Evolutionary conservation across 2,888 invertebrate genomes (phyloP).

Genomic region (Luperina nickerlii): DNA sequence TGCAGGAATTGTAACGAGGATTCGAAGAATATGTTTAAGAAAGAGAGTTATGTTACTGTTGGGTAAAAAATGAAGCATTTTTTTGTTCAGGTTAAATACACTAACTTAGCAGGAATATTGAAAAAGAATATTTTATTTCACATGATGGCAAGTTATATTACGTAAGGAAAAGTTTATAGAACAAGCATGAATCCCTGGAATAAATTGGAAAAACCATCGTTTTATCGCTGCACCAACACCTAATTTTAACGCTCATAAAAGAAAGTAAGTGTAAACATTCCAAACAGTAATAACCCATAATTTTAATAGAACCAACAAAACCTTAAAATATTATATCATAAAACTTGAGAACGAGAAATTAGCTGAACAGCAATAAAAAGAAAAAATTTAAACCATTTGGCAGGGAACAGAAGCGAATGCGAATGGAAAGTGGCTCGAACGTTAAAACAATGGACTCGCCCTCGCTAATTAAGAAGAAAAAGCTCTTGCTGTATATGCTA

Average conservation of each 20-base stretch:
- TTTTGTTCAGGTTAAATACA: not conserved
- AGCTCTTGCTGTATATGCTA: constrained; percentile 65
- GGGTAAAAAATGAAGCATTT: not conserved
- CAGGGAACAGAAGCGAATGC: constrained; percentile 71
- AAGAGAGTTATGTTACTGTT: not conserved
- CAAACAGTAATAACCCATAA: constrained; percentile 40
- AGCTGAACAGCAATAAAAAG: constrained; percentile 62
- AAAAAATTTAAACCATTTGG: constrained; percentile 76
- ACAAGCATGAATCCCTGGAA: not conserved
- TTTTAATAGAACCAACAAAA: constrained; percentile 47
- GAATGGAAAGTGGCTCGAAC: constrained; percentile 70
- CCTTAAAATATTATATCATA: constrained; percentile 55
- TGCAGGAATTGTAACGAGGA: constrained; percentile 35
- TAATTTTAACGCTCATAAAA: constrained; percentile 32
- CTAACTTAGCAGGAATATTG: not conserved
- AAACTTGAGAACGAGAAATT: constrained; percentile 63
- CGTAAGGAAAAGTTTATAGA: not conserved
- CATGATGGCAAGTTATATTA: not conserved
- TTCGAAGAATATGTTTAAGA: constrained; percentile 43
- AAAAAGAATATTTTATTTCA: not conserved
- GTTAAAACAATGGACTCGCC: constrained; percentile 78
- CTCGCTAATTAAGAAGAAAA: constrained; percentile 80
- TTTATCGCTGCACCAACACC: constrained; percentile 24
- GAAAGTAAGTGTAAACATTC: constrained; percentile 34
- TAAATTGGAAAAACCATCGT: constrained; percentile 22